phyloP scores from a whole-genome alignment of 2,113 vertebrate species.

The Vidua macroura region DNA sequence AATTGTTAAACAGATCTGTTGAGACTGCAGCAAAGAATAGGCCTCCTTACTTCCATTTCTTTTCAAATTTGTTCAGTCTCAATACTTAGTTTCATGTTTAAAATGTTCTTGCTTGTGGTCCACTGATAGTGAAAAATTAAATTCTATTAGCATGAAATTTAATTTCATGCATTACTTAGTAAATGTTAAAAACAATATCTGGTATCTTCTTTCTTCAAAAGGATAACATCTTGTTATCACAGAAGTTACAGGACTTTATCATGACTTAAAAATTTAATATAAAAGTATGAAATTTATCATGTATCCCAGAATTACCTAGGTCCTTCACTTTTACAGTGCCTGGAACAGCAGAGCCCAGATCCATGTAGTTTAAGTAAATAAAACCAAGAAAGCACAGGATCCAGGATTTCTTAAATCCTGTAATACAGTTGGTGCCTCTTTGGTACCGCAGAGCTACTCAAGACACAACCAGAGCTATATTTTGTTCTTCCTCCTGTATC shows the following conservation, averaged over 20 bases:
- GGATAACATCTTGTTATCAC: background rate
- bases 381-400: background rate
- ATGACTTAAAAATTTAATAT: background rate
- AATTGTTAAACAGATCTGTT: background rate
- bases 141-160: constrained; percentile 23
- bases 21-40: background rate
- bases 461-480: background rate
- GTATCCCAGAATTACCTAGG: background rate
- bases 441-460: background rate
- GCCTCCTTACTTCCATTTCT: background rate
- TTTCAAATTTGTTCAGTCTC: background rate
- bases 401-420: background rate
- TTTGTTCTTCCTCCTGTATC: background rate
- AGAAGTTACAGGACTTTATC: background rate
- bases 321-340: background rate
- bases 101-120: background rate
- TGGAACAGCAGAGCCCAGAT: background rate
- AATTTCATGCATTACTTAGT: constrained; percentile 43
- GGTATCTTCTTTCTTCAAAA: background rate
- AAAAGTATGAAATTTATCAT: background rate
- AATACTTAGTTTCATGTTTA: background rate
- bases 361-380: background rate
- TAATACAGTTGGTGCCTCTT: background rate
- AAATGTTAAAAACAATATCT: background rate
- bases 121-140: constrained; percentile 20